Evolutionary conservation across 2,113 vertebrate genomes (phyloP).

Genomic region (Elanoides forficatus): DNA sequence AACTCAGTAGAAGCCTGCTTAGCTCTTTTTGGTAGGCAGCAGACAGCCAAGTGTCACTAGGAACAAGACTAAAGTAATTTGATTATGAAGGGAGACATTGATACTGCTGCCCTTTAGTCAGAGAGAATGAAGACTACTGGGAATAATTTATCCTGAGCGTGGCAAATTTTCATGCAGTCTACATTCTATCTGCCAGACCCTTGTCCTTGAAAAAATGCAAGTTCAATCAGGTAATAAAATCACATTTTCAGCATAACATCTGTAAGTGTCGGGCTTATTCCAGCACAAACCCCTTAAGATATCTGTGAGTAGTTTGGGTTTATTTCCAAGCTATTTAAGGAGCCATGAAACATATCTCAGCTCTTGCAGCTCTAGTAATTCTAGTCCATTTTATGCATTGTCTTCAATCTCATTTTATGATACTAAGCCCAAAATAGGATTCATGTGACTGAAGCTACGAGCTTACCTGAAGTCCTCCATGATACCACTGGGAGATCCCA

Average conservation of each 20-base stretch:
- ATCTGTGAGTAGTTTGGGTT: background rate
- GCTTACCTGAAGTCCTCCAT: background rate
- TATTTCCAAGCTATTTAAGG: background rate
- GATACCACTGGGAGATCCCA: background rate
- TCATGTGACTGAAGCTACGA: fast-evolving
- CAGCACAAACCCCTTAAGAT: background rate
- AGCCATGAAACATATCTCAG: fast-evolving
- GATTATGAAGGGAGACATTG: background rate
- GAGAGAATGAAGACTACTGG: background rate
- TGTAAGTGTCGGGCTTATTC: background rate
- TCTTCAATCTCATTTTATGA: background rate
- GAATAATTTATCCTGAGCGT: background rate
- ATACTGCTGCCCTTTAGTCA: background rate
- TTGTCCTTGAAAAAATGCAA: background rate
- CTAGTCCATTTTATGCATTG: background rate
- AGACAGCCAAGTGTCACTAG: background rate
- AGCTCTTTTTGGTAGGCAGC: background rate
- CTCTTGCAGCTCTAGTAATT: background rate
- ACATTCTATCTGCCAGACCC: background rate
- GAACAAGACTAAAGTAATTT: background rate
- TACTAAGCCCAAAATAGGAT: background rate
- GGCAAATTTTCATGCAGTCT: background rate
- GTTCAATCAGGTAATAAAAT: background rate
- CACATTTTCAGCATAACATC: background rate
- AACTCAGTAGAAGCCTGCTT: background rate